A percentile compares a stretch with the other conserved stretches of the same genome.
Conservation (phyloP, 1,140 invertebrate species). For the Drosophila kurseongensis region DNA sequence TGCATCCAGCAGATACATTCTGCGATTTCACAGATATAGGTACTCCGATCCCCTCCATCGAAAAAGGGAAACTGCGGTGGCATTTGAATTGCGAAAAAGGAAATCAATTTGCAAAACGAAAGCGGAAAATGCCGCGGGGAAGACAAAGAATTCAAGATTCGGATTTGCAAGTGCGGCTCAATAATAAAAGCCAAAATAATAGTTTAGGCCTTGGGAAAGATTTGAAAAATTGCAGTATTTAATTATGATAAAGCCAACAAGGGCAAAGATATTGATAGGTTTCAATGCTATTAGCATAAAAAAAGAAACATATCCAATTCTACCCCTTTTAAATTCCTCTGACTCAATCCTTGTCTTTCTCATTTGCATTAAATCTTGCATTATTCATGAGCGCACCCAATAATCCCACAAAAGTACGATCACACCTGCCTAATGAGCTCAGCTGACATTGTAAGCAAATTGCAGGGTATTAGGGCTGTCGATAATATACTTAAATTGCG, state of each 20-base stretch:
- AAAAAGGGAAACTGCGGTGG: conserved; percentile 31
- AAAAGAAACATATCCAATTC: neutral
- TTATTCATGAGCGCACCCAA: conserved; percentile 17
- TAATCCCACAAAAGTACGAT: neutral
- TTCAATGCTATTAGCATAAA: no score
- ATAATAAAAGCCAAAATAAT: no score
- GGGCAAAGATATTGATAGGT: no score
- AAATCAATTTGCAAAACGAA: conserved; percentile 33
- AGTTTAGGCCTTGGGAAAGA: neutral
- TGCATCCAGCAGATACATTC: conserved; percentile 66
- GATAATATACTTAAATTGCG: conserved; percentile 1
- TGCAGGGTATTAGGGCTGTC: conserved; percentile 41
- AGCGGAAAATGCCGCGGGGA: neutral
- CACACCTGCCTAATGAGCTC: conserved; percentile 40
- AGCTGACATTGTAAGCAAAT: conserved; percentile 23
- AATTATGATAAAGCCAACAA: no score
- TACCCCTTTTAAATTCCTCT: conserved; percentile 6
- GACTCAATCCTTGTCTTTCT: conserved; percentile 20
- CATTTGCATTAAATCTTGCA: conserved; percentile 17
- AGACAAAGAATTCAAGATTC: neutral
- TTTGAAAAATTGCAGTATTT: no score
- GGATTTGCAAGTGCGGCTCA: neutral
- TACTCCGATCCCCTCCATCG: conserved; percentile 10
- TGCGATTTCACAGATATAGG: conserved; percentile 13
- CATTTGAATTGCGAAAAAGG: conserved; percentile 37